Base-by-base conservation (phyloP, 37 sponge, comb jelly and placozoan genomes). In the Eunapius fragilis region DNA sequence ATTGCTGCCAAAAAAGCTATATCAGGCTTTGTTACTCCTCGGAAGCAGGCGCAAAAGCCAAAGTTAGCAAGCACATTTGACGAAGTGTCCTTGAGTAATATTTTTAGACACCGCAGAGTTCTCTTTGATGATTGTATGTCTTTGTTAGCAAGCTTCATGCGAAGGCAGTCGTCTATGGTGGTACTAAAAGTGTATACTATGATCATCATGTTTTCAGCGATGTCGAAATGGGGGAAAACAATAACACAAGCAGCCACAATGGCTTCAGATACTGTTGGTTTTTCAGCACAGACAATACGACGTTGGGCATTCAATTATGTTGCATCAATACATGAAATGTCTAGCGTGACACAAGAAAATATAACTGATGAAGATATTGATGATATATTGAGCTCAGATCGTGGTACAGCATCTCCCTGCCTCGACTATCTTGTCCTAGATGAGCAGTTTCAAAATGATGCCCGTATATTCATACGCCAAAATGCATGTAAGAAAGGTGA, bases 401-500 rank as follows among this genome's bases (percentile, higher is more conserved):
- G 70, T 24, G 81, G 81, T n/a, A 25, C 22, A 28, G 31, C 24
- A 24, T 27, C 32, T 28, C 58, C 30, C 17, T n/a, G 31, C 30
- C 22, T 31, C 22, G 25, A 68, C 24, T 22, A 32, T 19, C 6
- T 41, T 41, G 17, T 85, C 68, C 6, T 23, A 30, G 70, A 85
- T 85, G 88, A 87, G 41, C 75, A 36, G 14, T 72, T 87, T 25
- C 67, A 41, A 31, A 30, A 33, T 4, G 31, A 45, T 30, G 88
- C 88, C n/a, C n/a, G 34, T 45, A 36, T 25, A 67, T 89, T 79
- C 48, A 81, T 84, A 10, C 36, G 81, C 4, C 32, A 89, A 37
- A 68, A 79, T 48, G 74, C 50, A 11, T 79, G 71, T 68, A 34
- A 25, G 26, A 79, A 80, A 48, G 90, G 90, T 31, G 77, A 84